These are phyloP conservation scores for Cliona cf. orientalis DNA, from an alignment of 37 sponge, comb jelly and placozoan genomes.

Conservation along the genomic window DNA sequence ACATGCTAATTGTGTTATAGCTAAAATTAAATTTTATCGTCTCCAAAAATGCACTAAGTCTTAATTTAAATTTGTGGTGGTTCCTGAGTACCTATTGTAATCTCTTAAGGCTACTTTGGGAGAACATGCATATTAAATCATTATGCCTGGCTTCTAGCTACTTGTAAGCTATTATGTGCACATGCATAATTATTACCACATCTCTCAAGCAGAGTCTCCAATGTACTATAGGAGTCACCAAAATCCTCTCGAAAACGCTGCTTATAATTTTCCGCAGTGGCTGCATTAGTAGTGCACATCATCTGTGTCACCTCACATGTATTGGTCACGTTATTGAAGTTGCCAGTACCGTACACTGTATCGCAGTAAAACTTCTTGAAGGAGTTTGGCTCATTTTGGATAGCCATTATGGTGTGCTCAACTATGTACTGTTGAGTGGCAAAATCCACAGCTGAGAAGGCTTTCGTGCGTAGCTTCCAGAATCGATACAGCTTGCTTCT, in stretches of 20 bases:
- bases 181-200: no score
- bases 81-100: no score
- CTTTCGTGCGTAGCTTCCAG: conserved; percentile 2
- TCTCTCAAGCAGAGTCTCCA: no score
- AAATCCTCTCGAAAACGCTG: neutral
- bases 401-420: neutral
- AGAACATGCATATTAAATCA: no score
- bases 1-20: no score
- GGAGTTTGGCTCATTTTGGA: neutral
- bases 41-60: no score
- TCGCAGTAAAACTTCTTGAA: neutral
- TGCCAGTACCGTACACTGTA: neutral
- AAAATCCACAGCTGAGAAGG: neutral
- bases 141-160: no score
- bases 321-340: neutral
- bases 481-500: neutral
- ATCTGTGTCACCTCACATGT: neutral
- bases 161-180: no score
- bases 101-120: no score
- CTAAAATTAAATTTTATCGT: no score
- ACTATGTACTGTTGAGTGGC: neutral
- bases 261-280: neutral
- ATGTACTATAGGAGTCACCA: neutral
- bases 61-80: no score
- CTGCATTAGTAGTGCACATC: neutral